Percentiles rank a stretch among this genome's conserved stretches.
Conservation (phyloP, 1,140 invertebrate species). For the Arion vulgaris region DNA sequence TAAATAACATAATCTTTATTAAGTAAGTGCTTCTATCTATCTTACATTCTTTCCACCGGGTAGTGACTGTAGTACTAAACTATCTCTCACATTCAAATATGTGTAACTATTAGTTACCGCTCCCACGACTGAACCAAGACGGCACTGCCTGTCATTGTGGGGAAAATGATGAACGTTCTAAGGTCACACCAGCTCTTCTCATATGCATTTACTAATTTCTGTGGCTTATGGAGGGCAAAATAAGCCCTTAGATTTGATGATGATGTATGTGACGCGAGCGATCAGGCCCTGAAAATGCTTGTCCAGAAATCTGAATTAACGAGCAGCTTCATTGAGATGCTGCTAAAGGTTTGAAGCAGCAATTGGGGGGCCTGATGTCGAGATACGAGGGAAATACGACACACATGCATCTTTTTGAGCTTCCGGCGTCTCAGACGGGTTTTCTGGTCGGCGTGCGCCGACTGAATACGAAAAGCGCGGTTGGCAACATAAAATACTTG, state of each 20-base stretch:
- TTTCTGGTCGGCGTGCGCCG: conserved; percentile 11
- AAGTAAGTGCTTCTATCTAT: no score
- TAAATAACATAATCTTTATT: no score
- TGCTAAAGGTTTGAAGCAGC: not conserved
- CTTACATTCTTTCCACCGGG: no score
- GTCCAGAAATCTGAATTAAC: conserved; percentile 31
- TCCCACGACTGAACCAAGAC: not conserved
- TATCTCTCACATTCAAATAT: not conserved
- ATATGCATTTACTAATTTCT: conserved; percentile 34
- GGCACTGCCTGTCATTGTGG: not conserved
- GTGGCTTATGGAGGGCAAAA: not conserved
- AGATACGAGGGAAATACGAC: not conserved
- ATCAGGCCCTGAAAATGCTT: conserved; percentile 24
- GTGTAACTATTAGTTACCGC: not conserved
- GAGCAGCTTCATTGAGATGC: conserved; percentile 5
- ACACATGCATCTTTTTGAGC: not conserved
- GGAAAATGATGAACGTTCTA: conserved; percentile 6
- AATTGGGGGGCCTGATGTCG: not conserved
- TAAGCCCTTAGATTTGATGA: conserved; percentile 19
- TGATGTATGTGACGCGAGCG: conserved; percentile 29
- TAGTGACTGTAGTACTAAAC: no score
- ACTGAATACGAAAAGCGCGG: not conserved
- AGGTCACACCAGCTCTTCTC: not conserved
- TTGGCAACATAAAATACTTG: conserved; percentile 13
- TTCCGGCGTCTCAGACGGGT: not conserved